Percentiles rank a stretch among this genome's conserved stretches.
phyloP scores from a whole-genome alignment of 2,888 invertebrate species.

The Thera obeliscata region DNA sequence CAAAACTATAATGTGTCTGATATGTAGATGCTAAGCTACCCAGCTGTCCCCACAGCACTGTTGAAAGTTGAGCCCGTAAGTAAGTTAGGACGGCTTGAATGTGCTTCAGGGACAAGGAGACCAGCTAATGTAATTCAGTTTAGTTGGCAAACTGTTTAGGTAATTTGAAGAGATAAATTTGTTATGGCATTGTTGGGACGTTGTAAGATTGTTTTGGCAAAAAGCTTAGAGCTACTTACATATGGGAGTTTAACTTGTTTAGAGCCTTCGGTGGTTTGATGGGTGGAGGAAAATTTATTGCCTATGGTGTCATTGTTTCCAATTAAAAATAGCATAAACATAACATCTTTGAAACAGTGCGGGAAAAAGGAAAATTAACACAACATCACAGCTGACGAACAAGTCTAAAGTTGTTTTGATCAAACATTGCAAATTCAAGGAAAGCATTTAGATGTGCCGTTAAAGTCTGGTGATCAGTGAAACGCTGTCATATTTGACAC shows the following conservation, averaged over 20 bases:
- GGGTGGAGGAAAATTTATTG: background rate
- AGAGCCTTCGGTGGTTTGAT: background rate
- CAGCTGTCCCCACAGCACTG: slow-evolving; percentile 14
- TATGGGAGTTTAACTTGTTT: slow-evolving; percentile 1
- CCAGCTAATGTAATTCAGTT: slow-evolving; percentile 45
- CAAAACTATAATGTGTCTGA: no score
- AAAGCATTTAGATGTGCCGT: no score
- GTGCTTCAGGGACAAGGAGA: slow-evolving; percentile 43
- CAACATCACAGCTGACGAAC: no score
- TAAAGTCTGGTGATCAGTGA: no score
- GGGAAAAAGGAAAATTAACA: no score
- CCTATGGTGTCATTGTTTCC: no score
- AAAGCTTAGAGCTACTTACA: slow-evolving; percentile 8
- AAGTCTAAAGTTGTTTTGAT: no score
- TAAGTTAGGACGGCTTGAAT: slow-evolving; percentile 44
- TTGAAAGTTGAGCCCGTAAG: slow-evolving; percentile 39
- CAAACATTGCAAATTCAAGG: no score
- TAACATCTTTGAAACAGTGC: background rate
- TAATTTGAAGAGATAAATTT: slow-evolving; percentile 35
- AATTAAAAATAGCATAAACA: no score
- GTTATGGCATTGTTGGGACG: slow-evolving; percentile 19
- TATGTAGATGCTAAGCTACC: background rate
- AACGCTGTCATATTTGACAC: no score
- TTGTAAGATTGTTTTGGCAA: slow-evolving; percentile 23
- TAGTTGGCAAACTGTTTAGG: slow-evolving; percentile 43